Conservation (phyloP, 2,888 invertebrate species). For the Furcula furcula region DNA sequence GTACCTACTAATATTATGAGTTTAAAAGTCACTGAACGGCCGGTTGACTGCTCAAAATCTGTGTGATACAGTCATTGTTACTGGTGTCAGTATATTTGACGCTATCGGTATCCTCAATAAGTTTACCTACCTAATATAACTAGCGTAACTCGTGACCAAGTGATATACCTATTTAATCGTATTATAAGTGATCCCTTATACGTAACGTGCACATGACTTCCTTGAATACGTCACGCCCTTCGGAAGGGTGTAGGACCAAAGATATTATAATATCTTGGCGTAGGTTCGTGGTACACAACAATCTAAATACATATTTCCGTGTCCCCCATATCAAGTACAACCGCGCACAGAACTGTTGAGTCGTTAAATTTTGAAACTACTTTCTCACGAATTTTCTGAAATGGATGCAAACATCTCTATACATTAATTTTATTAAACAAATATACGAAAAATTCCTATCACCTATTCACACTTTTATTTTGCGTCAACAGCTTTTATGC, state of each 20-base stretch:
- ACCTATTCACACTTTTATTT: too few species aligned
- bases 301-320: not conserved
- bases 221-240: constrained; percentile 3
- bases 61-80: too few species aligned
- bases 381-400: too few species aligned
- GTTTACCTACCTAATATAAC: too few species aligned
- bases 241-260: not conserved
- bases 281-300: not conserved
- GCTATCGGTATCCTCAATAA: constrained; percentile 9
- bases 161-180: constrained; percentile 21
- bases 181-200: constrained; percentile 21
- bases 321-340: not conserved
- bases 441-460: too few species aligned
- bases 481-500: too few species aligned
- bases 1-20: too few species aligned
- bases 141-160: constrained; percentile 26
- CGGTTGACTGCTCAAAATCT: too few species aligned
- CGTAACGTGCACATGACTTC: constrained; percentile 8
- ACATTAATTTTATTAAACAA: too few species aligned
- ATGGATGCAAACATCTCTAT: too few species aligned
- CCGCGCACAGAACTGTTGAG: not conserved
- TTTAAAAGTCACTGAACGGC: too few species aligned
- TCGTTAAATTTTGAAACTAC: not conserved
- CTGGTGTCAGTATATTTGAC: not conserved
- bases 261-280: too few species aligned